These are phyloP conservation scores for Himalopsyche phryganea DNA, from an alignment of 1,140 invertebrate genomes.

Conservation along the genomic window DNA sequence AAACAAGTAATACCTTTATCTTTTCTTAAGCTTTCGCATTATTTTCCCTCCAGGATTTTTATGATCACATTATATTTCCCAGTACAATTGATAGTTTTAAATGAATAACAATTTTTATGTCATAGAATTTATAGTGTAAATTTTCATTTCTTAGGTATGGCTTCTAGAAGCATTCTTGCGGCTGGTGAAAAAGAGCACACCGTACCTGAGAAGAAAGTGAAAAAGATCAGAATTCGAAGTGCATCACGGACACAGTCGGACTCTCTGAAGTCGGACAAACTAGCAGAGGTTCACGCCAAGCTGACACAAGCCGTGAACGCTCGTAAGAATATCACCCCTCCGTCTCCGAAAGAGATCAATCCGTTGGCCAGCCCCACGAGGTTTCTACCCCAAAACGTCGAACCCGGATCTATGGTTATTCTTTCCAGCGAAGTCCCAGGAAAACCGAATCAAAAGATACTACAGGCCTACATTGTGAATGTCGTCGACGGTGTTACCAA, in stretches of 20 bases:
- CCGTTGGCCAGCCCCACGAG: background rate
- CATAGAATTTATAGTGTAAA: too few relatives aligned
- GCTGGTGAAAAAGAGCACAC: background rate
- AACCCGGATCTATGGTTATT: conserved; percentile 39
- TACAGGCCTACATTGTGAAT: conserved; percentile 35
- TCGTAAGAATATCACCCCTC: background rate
- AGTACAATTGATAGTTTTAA: too few relatives aligned
- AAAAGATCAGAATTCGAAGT: background rate
- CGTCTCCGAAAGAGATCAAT: background rate
- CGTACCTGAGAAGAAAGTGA: background rate
- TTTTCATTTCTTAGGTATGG: background rate
- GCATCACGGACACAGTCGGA: background rate
- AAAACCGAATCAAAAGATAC: conserved; percentile 33
- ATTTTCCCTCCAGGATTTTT: too few relatives aligned
- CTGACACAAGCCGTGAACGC: background rate
- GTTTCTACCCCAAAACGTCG: conserved; percentile 17
- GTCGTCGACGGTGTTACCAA: conserved; percentile 17
- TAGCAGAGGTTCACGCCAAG: background rate
- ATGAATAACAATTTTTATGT: too few relatives aligned
- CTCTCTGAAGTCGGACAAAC: background rate
- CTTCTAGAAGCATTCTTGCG: background rate
- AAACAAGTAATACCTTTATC: too few relatives aligned
- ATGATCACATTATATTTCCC: too few relatives aligned
- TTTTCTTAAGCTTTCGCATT: too few relatives aligned
- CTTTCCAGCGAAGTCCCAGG: conserved; percentile 30